Evolutionary conservation across 2,888 invertebrate species (phyloP).

Genomic region (Cremastobaeus sp.): DNA sequence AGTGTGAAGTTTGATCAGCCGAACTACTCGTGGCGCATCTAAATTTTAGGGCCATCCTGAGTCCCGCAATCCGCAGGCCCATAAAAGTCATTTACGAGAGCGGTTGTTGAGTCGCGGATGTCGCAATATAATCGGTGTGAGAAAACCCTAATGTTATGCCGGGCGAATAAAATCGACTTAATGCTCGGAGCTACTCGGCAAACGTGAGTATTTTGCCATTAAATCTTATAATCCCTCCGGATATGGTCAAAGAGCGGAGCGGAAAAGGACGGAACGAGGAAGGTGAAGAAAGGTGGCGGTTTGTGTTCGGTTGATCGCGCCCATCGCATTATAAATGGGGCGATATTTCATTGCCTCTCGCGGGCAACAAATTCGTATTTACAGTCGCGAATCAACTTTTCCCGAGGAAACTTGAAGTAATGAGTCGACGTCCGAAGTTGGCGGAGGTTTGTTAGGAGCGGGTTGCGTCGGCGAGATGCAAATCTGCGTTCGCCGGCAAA

Average conservation of each 20-base stretch:
- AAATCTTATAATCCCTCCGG: constrained; percentile 56
- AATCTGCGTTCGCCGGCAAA: constrained; percentile 12
- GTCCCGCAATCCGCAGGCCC: too few relatives aligned
- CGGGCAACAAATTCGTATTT: constrained; percentile 41
- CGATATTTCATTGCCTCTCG: constrained; percentile 17
- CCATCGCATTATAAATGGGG: constrained; percentile 37
- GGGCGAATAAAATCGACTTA: constrained; percentile 61
- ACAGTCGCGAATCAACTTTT: constrained; percentile 18
- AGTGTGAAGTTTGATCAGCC: too few relatives aligned
- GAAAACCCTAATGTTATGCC: constrained; percentile 37
- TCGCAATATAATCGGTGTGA: constrained; percentile 42
- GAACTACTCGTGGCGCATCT: too few relatives aligned
- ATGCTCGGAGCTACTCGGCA: constrained; percentile 47
- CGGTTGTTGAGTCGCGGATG: constrained; percentile 52
- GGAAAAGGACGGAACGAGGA: constrained; percentile 28
- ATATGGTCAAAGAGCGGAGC: constrained; percentile 41
- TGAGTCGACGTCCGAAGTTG: neutral
- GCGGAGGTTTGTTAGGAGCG: neutral
- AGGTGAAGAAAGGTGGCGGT: constrained; percentile 38
- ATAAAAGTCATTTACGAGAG: constrained; percentile 54
- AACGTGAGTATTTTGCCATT: constrained; percentile 57
- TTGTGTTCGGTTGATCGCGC: constrained; percentile 44
- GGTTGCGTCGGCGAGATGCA: too few relatives aligned
- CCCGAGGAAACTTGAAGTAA: constrained; percentile 2
- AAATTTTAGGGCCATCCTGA: too few relatives aligned